These are phyloP conservation scores for Phocoena phocoena DNA, from an alignment of 2,113 vertebrate genomes.

Conservation along the genomic window DNA sequence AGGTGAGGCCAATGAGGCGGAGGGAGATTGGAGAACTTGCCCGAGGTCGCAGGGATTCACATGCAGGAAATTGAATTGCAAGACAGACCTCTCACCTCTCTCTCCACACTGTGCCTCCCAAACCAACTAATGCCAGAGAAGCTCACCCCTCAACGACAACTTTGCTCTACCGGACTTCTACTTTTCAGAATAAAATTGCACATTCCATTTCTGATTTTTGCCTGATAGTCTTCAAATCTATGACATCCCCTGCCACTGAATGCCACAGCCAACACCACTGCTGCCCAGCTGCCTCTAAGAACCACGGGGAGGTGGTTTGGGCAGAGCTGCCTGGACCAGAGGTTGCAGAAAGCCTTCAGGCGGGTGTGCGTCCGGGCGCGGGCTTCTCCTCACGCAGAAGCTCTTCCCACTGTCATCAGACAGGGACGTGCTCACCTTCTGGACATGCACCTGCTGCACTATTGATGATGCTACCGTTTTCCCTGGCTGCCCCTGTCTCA, in stretches of 20 bases:
- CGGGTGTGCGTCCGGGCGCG: rapidly evolving
- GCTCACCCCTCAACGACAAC: neutral
- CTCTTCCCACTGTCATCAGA: rapidly evolving
- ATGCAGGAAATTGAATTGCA: neutral
- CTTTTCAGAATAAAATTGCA: neutral
- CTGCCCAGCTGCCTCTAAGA: neutral
- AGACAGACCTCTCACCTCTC: neutral
- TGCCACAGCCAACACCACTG: too few species aligned
- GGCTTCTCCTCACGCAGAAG: rapidly evolving
- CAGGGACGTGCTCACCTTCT: neutral
- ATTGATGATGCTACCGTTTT: rapidly evolving
- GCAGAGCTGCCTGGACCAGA: neutral
- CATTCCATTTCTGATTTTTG: neutral
- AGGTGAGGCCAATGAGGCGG: neutral
- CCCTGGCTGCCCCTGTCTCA: too few species aligned
- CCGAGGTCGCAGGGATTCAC: neutral
- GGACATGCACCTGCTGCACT: rapidly evolving
- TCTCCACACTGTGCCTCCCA: neutral
- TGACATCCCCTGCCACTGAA: neutral
- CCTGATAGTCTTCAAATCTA: neutral
- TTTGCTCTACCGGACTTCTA: neutral
- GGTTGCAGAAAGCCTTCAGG: neutral
- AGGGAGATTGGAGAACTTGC: neutral
- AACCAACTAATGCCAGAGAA: neutral
- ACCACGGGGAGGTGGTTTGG: neutral